phyloP scores from a whole-genome alignment of 2,113 vertebrate species.

The Melanerpes formicivorus region DNA sequence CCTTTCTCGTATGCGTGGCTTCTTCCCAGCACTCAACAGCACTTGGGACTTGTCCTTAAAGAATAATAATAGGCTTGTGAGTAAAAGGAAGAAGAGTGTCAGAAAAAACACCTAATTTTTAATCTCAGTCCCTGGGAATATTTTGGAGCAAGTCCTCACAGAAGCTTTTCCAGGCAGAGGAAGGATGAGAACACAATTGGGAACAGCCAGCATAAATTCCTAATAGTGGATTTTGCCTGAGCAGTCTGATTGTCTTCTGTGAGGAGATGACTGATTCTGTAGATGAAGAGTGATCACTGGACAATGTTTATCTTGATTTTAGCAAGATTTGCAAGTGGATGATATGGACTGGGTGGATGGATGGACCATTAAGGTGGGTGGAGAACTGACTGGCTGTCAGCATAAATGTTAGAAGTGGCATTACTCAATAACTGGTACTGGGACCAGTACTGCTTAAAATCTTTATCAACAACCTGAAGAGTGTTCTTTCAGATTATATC shows the following conservation, averaged over 20 bases:
- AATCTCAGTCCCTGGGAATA: background rate
- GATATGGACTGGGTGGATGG: background rate
- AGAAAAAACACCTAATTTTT: background rate
- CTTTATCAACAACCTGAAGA: background rate
- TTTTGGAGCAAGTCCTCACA: background rate
- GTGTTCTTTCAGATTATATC: background rate
- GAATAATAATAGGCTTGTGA: background rate
- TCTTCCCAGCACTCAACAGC: background rate
- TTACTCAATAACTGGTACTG: background rate
- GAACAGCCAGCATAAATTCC: background rate
- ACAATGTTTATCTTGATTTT: background rate
- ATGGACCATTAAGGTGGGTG: background rate
- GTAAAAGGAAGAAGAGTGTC: background rate
- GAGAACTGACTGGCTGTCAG: background rate
- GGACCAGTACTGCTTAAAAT: background rate
- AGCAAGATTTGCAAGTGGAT: background rate
- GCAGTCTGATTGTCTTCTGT: background rate
- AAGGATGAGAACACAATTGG: fast-evolving
- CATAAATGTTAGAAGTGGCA: background rate
- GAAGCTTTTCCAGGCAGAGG: background rate
- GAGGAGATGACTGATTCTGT: background rate
- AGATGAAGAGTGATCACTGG: background rate
- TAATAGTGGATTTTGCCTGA: background rate
- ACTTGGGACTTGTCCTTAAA: background rate
- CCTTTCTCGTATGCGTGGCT: background rate